These are phyloP conservation scores for Vultur gryphus DNA, from an alignment of 2,797 vertebrate genomes.

Conservation along the genomic window DNA sequence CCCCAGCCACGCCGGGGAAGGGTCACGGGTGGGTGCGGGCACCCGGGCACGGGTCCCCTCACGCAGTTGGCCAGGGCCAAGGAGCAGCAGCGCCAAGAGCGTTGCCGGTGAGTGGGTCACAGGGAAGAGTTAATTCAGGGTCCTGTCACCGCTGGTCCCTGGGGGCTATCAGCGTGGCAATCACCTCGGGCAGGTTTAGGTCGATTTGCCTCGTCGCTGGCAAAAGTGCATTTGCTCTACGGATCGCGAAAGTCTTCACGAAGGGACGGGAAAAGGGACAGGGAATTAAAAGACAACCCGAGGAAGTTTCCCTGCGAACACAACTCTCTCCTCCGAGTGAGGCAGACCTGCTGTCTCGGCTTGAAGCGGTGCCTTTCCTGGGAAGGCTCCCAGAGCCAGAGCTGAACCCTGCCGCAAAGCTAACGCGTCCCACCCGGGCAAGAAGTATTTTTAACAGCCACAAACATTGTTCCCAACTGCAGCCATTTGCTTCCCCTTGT, in stretches of 20 bases:
- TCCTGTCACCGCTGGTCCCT: not conserved
- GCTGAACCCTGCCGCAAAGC: not conserved
- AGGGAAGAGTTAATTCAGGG: not conserved
- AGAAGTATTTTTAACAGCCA: not conserved
- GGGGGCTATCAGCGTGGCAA: not conserved
- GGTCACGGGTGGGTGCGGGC: rapidly evolving
- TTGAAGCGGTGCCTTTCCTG: not conserved
- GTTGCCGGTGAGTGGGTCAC: rapidly evolving
- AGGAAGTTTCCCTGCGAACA: not conserved
- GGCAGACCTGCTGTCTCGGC: not conserved
- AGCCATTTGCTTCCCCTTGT: not conserved
- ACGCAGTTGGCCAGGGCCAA: not conserved
- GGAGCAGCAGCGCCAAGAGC: not conserved
- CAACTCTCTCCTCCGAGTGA: not conserved
- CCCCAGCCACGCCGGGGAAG: not conserved
- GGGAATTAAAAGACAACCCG: not conserved
- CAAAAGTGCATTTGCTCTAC: not conserved
- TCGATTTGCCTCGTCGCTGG: not conserved
- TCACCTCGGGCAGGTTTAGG: not conserved
- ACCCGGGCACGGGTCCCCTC: rapidly evolving
- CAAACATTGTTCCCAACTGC: not conserved
- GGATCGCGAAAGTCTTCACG: not conserved
- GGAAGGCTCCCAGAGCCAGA: not conserved
- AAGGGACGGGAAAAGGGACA: rapidly evolving
- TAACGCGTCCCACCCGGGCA: not conserved